Base-by-base conservation (phyloP, 2,797 vertebrate species). In the Acanthurus leucopareius region DNA sequence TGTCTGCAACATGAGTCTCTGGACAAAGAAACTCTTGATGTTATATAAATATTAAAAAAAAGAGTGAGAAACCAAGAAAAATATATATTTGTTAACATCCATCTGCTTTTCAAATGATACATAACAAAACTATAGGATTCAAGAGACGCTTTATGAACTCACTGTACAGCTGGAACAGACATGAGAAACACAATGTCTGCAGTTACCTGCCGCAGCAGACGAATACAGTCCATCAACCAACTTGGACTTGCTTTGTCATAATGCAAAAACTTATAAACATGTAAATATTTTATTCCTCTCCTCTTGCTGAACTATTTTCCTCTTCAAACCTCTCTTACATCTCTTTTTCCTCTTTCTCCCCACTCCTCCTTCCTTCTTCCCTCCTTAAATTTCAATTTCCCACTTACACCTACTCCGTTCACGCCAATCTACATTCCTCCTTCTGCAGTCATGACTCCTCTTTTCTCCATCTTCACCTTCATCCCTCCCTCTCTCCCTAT, bases 311-410 rank as follows among this genome's bases (percentile, higher is more conserved):
- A 49, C 13, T 51, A 48, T 57, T 61, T 61, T 17, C 9, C 28
- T n/a, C 53, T 38, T 22, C 16, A 22, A 25, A 11, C 10, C 22
- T 11, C 6, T 69, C 19, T 25, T 11, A 7, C 9, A 5, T 20
- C 10, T 5, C 4, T 7, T 45, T 28, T 10, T 13, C 19, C 7
- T 62, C 1, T 77, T 7, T 57, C 25, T 45, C 13, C 5, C 9
- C 15, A 32, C 28, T 32, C 48, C n/a, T 22, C 28, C 28, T 25
- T 19, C 1, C 32, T 15, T 40, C 42, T 63, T 66, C 1, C 40
- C 2, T n/a, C 19, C 32, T 15, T 44, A 61, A 71, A 73, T 54
- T 16, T 56, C 7, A 54, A 67, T 76, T 79, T 62, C 64, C 51
- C 10, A 44, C 40, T 59, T 60, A 20, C 11, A 45, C 51, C 20